Evolutionary conservation across 1,140 invertebrate species (phyloP).

Genomic region (Amphibalanus amphitrite): DNA sequence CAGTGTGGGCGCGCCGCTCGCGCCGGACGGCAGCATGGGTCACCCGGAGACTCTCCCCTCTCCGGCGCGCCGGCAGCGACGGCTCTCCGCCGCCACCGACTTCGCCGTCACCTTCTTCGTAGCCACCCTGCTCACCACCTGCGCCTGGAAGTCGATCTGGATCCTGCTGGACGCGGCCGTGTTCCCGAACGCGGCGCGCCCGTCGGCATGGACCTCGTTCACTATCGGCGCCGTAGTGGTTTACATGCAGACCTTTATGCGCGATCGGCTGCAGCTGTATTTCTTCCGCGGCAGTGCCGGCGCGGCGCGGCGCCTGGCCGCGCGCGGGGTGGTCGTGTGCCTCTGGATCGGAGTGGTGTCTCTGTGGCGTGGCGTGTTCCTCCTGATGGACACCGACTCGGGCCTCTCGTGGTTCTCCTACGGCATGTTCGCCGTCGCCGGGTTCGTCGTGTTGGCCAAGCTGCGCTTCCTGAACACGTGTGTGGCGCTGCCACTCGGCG

Average conservation of each 20-base stretch:
- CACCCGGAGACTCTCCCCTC: background rate
- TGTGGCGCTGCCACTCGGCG: background rate
- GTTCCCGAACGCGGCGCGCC: background rate
- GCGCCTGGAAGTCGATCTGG: background rate
- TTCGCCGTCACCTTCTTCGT: background rate
- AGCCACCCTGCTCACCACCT: background rate
- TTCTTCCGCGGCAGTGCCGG: background rate
- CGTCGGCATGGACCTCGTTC: background rate
- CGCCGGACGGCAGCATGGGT: background rate
- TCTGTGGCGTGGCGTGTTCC: background rate
- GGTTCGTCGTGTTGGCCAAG: background rate
- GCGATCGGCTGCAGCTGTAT: background rate
- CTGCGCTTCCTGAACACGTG: background rate
- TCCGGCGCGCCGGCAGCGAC: no score
- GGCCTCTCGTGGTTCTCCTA: background rate
- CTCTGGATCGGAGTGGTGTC: background rate
- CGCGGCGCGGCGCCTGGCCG: background rate
- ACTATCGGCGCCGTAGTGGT: background rate
- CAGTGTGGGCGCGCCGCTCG: no score
- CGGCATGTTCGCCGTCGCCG: background rate
- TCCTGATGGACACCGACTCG: background rate
- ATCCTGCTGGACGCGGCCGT: background rate
- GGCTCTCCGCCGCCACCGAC: background rate
- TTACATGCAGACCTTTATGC: background rate
- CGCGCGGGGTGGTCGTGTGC: background rate